These are phyloP conservation scores for Sphaeramia orbicularis DNA, from an alignment of 2,797 vertebrate genomes.

Conservation along the genomic window DNA sequence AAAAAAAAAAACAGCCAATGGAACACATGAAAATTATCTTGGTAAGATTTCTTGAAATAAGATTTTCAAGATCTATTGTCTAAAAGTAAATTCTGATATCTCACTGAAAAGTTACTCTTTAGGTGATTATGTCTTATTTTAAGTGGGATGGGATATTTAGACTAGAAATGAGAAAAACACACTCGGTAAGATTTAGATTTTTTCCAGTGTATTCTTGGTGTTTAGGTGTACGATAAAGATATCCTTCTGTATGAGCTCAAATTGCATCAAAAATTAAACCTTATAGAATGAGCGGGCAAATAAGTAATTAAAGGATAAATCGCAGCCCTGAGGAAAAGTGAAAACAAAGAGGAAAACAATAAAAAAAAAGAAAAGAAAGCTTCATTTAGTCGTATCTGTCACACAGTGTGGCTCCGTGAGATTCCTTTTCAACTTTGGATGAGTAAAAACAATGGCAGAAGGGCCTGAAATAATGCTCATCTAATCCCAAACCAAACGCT, in stretches of 20 bases:
- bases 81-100: too few relatives aligned
- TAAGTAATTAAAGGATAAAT: conserved; percentile 9
- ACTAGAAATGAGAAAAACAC: too few relatives aligned
- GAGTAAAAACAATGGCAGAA: conserved; percentile 31
- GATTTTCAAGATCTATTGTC: too few relatives aligned
- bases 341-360: conserved; percentile 16
- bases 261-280: conserved; percentile 1
- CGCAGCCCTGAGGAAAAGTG: conserved; percentile 8
- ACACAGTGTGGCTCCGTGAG: conserved; percentile 26
- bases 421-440: conserved; percentile 31
- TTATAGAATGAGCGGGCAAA: background rate
- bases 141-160: too few relatives aligned
- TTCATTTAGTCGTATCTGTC: conserved; percentile 31
- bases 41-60: too few relatives aligned
- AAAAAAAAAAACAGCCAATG: too few relatives aligned
- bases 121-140: too few relatives aligned
- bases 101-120: too few relatives aligned
- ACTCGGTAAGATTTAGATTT: too few relatives aligned
- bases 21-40: too few relatives aligned
- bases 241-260: background rate
- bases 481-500: conserved; percentile 35
- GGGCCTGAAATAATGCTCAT: conserved; percentile 24
- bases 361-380: conserved; percentile 5
- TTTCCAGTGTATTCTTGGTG: too few relatives aligned
- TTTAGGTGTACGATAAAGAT: too few relatives aligned